Conservation (phyloP, 23 tunicate species). For the Aplidium turbinatum region DNA sequence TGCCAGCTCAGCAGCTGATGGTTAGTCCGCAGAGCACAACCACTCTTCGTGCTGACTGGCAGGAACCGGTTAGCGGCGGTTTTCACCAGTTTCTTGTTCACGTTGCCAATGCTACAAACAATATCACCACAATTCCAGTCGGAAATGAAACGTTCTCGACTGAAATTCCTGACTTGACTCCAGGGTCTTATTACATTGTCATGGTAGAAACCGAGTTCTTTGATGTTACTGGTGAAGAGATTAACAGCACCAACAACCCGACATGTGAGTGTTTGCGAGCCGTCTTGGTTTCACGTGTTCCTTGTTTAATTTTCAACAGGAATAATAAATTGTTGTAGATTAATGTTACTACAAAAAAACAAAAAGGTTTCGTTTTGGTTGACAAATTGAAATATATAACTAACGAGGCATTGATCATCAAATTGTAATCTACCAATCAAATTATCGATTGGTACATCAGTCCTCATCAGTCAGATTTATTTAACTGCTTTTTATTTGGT, state of each 20-base stretch:
- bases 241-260: neutral
- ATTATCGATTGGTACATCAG: too few relatives aligned
- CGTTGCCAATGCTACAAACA: neutral
- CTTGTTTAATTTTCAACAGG: too few relatives aligned
- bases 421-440: too few relatives aligned
- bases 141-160: neutral
- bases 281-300: too few relatives aligned
- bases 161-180: neutral
- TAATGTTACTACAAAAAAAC: too few relatives aligned
- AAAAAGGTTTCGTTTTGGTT: too few relatives aligned
- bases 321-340: too few relatives aligned
- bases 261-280: too few relatives aligned
- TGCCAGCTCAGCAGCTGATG: neutral
- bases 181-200: conserved; percentile 25
- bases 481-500: too few relatives aligned
- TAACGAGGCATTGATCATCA: too few relatives aligned
- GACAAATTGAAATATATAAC: too few relatives aligned
- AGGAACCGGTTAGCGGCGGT: neutral
- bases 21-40: neutral
- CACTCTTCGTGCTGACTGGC: neutral
- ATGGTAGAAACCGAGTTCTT: neutral
- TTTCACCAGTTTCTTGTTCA: neutral
- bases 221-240: neutral
- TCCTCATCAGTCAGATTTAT: too few relatives aligned
- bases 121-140: neutral